A percentile compares a stretch with the other conserved stretches of the same genome.
Conservation (phyloP, 64 coral and sea anemone species). For the Porites australiensis region DNA sequence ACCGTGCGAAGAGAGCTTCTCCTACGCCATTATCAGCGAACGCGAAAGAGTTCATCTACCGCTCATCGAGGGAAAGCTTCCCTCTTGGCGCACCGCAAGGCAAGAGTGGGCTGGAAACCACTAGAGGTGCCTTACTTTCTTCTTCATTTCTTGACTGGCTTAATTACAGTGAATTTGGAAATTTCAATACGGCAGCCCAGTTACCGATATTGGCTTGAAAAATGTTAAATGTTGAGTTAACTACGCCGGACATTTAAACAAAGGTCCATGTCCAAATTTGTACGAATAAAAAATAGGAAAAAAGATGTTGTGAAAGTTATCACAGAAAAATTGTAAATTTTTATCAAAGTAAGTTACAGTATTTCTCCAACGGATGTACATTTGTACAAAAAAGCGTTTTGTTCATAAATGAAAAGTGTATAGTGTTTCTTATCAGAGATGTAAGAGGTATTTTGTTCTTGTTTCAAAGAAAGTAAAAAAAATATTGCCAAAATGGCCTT, state of each 20-base stretch:
- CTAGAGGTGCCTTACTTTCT: conserved; percentile 23
- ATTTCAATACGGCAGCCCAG: conserved; percentile 44
- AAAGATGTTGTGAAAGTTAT: conserved; percentile 31
- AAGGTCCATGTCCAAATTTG: conserved; percentile 27
- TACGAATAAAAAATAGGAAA: conserved; percentile 27
- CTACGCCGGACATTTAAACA: neutral
- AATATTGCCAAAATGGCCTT: conserved; percentile 36
- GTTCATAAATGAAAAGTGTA: conserved; percentile 51
- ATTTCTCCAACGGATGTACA: conserved; percentile 59
- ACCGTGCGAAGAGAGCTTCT: conserved; percentile 39
- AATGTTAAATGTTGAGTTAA: conserved; percentile 9
- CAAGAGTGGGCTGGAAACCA: conserved; percentile 45
- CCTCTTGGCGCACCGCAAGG: neutral
- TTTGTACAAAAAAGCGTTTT: conserved; percentile 60
- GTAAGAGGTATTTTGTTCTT: conserved; percentile 51
- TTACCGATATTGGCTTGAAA: conserved; percentile 33
- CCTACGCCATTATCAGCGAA: conserved; percentile 87
- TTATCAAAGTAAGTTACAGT: conserved; percentile 41
- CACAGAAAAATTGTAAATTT: conserved; percentile 65
- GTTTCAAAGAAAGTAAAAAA: conserved; percentile 36
- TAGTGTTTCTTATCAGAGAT: conserved; percentile 57
- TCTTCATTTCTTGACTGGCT: conserved; percentile 46
- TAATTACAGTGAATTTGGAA: conserved; percentile 40
- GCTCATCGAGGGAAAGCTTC: conserved; percentile 12
- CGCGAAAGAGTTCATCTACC: conserved; percentile 89